phyloP scores from a whole-genome alignment of 2,797 vertebrate species.

The Limnodromus scolopaceus region DNA sequence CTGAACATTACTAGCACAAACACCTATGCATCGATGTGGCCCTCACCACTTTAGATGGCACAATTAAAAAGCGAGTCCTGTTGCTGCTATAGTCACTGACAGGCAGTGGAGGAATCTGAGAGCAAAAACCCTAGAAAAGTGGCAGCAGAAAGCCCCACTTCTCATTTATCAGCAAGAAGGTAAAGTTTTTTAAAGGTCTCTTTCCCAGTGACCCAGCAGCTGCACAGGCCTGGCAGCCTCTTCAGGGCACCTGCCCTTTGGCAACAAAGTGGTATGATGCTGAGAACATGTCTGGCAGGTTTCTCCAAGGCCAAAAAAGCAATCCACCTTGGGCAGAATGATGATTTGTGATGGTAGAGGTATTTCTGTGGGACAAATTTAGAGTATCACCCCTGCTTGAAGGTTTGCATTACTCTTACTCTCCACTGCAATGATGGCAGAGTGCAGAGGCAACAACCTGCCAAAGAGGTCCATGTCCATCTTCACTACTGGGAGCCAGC shows the following conservation, averaged over 20 bases:
- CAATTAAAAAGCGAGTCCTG: background rate
- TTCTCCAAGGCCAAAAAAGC: background rate
- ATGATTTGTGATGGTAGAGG: background rate
- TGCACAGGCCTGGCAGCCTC: background rate
- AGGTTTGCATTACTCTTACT: background rate
- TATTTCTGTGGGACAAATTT: background rate
- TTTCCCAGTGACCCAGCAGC: background rate
- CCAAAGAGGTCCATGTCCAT: background rate
- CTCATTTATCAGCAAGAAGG: background rate
- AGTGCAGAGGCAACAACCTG: background rate
- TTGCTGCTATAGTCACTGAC: background rate
- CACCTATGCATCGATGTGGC: fast-evolving
- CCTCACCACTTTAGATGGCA: background rate
- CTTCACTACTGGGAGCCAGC: background rate
- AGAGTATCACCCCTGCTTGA: background rate
- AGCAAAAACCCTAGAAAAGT: background rate
- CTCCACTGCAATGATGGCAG: background rate
- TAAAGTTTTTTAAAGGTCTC: background rate
- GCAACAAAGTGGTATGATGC: background rate
- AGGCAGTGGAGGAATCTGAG: background rate
- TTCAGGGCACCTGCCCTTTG: background rate
- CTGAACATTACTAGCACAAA: background rate
- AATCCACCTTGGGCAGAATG: background rate
- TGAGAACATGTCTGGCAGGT: background rate
- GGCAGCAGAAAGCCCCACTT: background rate